Evolutionary conservation across 2,888 invertebrate genomes (phyloP).

Genomic region (Latheticus oryzae): DNA sequence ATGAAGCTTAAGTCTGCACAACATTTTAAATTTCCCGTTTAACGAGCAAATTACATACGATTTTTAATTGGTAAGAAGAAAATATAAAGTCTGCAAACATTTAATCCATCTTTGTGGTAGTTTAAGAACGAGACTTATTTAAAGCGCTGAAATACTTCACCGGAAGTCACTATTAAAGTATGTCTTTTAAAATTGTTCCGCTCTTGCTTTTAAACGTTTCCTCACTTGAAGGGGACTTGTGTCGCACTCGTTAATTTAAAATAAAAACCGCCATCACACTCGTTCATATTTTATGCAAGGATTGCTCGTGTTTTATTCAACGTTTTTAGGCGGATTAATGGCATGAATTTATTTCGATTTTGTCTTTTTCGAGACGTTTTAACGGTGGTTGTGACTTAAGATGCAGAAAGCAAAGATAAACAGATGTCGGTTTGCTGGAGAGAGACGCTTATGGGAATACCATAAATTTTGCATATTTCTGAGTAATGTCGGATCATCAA

Average conservation of each 20-base stretch:
- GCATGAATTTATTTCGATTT: slow-evolving; percentile 26
- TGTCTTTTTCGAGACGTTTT: slow-evolving; percentile 10
- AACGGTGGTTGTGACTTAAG: no score
- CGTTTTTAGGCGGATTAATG: slow-evolving; percentile 20
- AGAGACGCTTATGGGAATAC: slow-evolving; percentile 19
- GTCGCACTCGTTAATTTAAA: slow-evolving; percentile 39
- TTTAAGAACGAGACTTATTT: slow-evolving; percentile 17
- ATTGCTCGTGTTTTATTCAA: slow-evolving; percentile 33
- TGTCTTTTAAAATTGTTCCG: slow-evolving; percentile 48
- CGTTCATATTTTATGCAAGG: slow-evolving; percentile 30
- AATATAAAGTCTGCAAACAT: no score
- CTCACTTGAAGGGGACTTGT: slow-evolving; percentile 40
- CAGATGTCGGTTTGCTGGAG: slow-evolving; percentile 10
- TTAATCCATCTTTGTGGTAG: slow-evolving; percentile 17
- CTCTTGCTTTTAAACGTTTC: slow-evolving; percentile 44
- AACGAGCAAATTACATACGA: slow-evolving; percentile 1
- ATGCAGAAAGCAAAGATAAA: no score
- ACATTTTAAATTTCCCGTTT: slow-evolving; percentile 4
- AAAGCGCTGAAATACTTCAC: slow-evolving; percentile 30
- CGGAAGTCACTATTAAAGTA: slow-evolving; percentile 49
- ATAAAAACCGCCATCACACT: slow-evolving; percentile 35
- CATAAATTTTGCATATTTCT: slow-evolving; percentile 30
- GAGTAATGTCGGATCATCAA: slow-evolving; percentile 26
- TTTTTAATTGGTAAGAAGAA: slow-evolving; percentile 14
- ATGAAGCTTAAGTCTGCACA: slow-evolving; percentile 10